These are phyloP conservation scores for Petrolisthes cinctipes DNA, from an alignment of 2,888 invertebrate species.

Conservation along the genomic window DNA sequence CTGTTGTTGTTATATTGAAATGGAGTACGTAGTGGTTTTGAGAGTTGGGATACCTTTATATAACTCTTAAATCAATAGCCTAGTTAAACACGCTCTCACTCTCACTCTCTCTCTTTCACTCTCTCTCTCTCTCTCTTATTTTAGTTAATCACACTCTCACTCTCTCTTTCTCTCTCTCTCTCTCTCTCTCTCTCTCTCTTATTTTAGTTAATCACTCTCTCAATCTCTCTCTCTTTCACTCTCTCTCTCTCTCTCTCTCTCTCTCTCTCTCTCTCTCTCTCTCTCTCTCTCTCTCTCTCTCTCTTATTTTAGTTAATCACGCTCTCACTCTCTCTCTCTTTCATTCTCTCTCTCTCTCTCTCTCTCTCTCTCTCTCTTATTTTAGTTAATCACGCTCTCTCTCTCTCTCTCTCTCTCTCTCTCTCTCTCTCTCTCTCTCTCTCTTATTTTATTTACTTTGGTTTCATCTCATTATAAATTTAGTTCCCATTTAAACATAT, in stretches of 20 bases:
- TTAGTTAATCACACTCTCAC: background rate
- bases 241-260: background rate
- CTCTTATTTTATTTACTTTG: background rate
- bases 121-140: background rate
- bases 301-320: background rate
- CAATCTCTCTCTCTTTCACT: background rate
- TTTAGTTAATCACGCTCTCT: background rate
- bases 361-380: conserved; percentile 8
- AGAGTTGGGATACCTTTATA: background rate
- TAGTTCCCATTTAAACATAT: no score
- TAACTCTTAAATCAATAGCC: background rate
- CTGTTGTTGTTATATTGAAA: background rate
- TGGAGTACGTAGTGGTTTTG: background rate
- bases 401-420: background rate
- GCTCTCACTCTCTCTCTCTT: conserved; percentile 18
- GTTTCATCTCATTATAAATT: no score
- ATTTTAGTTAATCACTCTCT: background rate
- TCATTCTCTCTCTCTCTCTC: conserved; percentile 21
- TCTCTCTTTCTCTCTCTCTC: no score
- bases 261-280: background rate
- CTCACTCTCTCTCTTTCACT: background rate
- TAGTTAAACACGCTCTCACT: background rate
- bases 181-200: background rate
- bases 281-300: background rate
- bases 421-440: conserved; percentile 23